Evolutionary conservation across 1,140 invertebrate genomes (phyloP).

Genomic region (Drosophila baimaii): DNA sequence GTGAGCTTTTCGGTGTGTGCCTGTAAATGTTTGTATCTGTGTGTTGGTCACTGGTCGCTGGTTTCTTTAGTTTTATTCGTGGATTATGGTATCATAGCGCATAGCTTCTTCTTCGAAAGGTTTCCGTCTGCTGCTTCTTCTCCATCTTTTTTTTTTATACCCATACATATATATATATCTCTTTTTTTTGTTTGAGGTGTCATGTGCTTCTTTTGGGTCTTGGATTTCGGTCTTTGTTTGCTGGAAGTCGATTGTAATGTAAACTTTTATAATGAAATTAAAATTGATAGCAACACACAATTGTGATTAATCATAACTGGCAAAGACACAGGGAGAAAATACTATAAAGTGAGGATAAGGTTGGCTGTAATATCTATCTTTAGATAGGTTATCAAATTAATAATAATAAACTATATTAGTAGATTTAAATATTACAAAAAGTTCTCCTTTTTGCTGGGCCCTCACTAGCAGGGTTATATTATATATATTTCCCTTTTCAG

Average conservation of each 20-base stretch:
- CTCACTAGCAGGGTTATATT: not conserved
- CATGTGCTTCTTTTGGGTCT: slow-evolving; percentile 66
- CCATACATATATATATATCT: slow-evolving; percentile 6
- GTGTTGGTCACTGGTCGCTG: slow-evolving; percentile 45
- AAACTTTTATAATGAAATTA: slow-evolving; percentile 74
- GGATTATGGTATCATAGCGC: slow-evolving; percentile 81
- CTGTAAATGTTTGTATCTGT: slow-evolving; percentile 48
- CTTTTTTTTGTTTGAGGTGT: slow-evolving; percentile 63
- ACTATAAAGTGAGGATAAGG: not conserved
- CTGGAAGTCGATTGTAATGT: slow-evolving; percentile 60
- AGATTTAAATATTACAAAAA: not conserved
- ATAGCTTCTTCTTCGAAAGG: slow-evolving; percentile 66
- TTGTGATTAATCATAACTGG: slow-evolving; percentile 49
- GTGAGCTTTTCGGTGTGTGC: slow-evolving; percentile 74
- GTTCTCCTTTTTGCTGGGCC: slow-evolving; percentile 10
- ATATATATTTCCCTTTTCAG: not conserved
- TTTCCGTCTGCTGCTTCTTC: slow-evolving; percentile 40
- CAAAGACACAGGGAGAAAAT: slow-evolving; percentile 10
- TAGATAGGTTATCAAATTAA: not conserved
- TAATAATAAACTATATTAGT: not conserved
- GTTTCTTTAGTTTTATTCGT: slow-evolving; percentile 83
- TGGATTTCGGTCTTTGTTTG: slow-evolving; percentile 51
- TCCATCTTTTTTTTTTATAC: slow-evolving; percentile 24
- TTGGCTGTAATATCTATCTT: too few species aligned
- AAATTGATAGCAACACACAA: slow-evolving; percentile 69